Conservation (phyloP, 2,888 invertebrate genomes). For the Ochropleura leucogaster region DNA sequence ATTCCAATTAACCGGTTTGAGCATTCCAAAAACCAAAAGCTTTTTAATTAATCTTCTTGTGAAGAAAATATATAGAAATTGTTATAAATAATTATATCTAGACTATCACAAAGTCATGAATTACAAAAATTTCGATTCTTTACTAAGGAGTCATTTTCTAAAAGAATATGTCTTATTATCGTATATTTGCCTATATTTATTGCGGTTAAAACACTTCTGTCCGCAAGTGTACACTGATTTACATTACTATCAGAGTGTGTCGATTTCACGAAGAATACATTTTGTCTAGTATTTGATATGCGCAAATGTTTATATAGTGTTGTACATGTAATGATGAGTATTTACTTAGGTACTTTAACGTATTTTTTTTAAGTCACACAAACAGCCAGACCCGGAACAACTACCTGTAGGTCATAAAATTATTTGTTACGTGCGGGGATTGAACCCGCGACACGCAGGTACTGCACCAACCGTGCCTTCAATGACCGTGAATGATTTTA, state of each 20-base stretch:
- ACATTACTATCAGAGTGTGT: constrained; percentile 10
- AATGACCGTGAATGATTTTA: not conserved
- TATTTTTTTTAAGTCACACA: not conserved
- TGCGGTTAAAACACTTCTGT: constrained; percentile 4
- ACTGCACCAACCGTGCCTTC: too few species aligned
- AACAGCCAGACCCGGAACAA: too few species aligned
- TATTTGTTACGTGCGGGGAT: too few species aligned
- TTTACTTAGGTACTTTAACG: constrained; percentile 1
- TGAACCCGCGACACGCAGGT: too few species aligned
- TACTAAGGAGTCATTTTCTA: too few species aligned
- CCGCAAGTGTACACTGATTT: constrained; percentile 15
- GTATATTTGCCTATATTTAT: not conserved
- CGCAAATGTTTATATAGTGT: constrained; percentile 12
- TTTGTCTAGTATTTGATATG: constrained; percentile 22
- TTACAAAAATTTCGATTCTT: too few species aligned
- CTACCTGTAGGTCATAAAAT: too few species aligned
- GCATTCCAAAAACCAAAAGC: not conserved
- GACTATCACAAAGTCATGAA: too few species aligned
- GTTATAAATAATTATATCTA: too few species aligned
- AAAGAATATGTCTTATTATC: too few species aligned
- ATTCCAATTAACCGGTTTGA: not conserved
- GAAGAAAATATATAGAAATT: too few species aligned
- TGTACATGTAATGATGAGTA: constrained; percentile 12
- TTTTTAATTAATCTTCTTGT: not conserved
- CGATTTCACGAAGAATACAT: constrained; percentile 23